A percentile compares a stretch with the other conserved stretches of the same genome.
These are phyloP conservation scores for Mythimna albipuncta DNA, from an alignment of 2,888 invertebrate species.

Conservation along the genomic window DNA sequence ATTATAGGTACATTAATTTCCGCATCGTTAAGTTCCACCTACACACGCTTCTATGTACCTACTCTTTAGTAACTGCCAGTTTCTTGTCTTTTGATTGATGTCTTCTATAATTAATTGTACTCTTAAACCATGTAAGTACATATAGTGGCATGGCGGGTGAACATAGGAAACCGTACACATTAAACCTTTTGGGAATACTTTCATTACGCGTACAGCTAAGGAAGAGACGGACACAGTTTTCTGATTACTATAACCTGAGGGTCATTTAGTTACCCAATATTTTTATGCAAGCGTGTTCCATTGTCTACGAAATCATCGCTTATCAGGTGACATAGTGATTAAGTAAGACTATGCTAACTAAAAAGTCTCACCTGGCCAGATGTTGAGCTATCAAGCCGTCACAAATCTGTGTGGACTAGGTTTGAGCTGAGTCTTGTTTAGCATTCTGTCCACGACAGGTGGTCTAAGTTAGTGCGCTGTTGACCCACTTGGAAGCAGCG, in stretches of 20 bases:
- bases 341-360: too few relatives aligned
- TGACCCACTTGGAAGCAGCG: conserved; percentile 66
- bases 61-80: background rate
- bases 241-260: too few relatives aligned
- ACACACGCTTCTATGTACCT: background rate
- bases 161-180: too few relatives aligned
- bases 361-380: background rate
- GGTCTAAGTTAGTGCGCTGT: conserved; percentile 67
- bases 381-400: conserved; percentile 11
- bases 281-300: background rate
- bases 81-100: background rate
- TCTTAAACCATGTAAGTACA: too few relatives aligned
- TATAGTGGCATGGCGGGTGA: too few relatives aligned
- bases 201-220: background rate
- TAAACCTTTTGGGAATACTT: background rate
- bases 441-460: conserved; percentile 70
- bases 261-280: background rate
- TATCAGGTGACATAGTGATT: too few relatives aligned
- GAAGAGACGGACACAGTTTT: too few relatives aligned
- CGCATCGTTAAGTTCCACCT: background rate
- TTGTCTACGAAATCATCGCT: background rate
- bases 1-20: background rate
- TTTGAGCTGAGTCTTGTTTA: conserved; percentile 64
- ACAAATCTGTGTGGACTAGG: conserved; percentile 15
- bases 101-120: too few relatives aligned